Evolutionary conservation across 2,888 invertebrate genomes (phyloP).

Genomic region (Apamea monoglypha): DNA sequence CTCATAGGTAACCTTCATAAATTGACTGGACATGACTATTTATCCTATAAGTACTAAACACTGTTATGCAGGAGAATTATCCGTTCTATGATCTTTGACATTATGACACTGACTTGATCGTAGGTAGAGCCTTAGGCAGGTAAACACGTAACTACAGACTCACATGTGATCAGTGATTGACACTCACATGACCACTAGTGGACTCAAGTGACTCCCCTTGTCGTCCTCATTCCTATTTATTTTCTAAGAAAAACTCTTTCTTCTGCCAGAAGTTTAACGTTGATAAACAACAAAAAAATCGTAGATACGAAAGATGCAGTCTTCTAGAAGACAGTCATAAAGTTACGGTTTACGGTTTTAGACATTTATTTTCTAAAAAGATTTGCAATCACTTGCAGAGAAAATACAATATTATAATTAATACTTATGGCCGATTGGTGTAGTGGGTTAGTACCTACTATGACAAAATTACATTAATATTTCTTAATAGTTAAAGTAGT

Average conservation of each 20-base stretch:
- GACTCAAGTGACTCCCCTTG: background rate
- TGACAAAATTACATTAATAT: too few relatives aligned
- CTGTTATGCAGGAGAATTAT: background rate
- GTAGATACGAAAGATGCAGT: too few relatives aligned
- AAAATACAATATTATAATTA: too few relatives aligned
- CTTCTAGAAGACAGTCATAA: background rate
- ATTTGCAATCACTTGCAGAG: too few relatives aligned
- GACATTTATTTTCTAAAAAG: too few relatives aligned
- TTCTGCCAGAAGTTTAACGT: background rate
- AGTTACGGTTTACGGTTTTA: too few relatives aligned
- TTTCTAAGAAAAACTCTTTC: background rate
- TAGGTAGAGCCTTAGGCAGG: background rate
- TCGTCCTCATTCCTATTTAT: too few relatives aligned
- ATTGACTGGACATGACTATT: background rate
- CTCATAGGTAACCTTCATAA: conserved; percentile 84
- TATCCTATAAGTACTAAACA: background rate
- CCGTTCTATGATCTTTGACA: background rate
- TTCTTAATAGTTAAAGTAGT: too few relatives aligned
- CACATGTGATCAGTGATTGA: background rate
- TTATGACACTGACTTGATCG: background rate
- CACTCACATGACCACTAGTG: background rate
- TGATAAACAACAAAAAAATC: background rate
- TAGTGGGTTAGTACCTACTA: too few relatives aligned
- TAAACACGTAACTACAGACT: background rate
- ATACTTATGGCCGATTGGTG: too few relatives aligned